Evolutionary conservation across 1,140 invertebrate genomes (phyloP), one percentile per base, ranked within the genome.

Genomic region (Drosophila pachea): DNA sequence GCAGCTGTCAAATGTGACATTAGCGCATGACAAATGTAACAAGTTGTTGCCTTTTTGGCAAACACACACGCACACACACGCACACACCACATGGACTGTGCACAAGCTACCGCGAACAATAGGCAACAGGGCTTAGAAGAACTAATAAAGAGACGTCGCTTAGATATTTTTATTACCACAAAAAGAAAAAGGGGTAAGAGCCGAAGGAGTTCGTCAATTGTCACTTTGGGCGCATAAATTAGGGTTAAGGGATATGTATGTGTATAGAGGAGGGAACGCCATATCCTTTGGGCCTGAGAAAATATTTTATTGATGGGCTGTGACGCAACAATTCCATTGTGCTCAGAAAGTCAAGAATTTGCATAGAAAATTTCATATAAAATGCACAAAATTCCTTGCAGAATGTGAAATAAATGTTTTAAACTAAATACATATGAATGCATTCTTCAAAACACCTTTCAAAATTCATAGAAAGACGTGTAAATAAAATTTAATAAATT

Each of bases 11-110:
- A 81, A 78, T 70, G 73, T 78, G 83, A 87, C 84, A 87, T 87
- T 87, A 87, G 73, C 84, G 74, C 79, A 87, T 87, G 84, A 87
- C 70, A 87, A 87, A 87, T 87, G 84, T 87, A 87, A 87, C 84
- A 87, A 87, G 84, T 77, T 87, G 76, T 70, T 71, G 76, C 73
- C 73, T 71, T 60, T 71, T 62, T 81, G 77, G 69, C 79, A 70
- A 73, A 75, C 63, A 83, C 59, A 77, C 64, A 63, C 14, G 62
- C 33, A 50, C 53, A 56, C 58, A 59, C 40, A 32, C 43, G 14
- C 35, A 47, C 50, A 42, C 29, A 52, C 40, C 38, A n/a, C n/a
- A n/a, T n/a, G n/a, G 22, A 22, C 40, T 47, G 29, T 47, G 14
- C 22, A 16, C 47, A 52, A 5, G 38, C 9, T 29, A 56, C 40